These are phyloP conservation scores for Notolabrus celidotus DNA, from an alignment of 2,797 vertebrate species.

Conservation along the genomic window DNA sequence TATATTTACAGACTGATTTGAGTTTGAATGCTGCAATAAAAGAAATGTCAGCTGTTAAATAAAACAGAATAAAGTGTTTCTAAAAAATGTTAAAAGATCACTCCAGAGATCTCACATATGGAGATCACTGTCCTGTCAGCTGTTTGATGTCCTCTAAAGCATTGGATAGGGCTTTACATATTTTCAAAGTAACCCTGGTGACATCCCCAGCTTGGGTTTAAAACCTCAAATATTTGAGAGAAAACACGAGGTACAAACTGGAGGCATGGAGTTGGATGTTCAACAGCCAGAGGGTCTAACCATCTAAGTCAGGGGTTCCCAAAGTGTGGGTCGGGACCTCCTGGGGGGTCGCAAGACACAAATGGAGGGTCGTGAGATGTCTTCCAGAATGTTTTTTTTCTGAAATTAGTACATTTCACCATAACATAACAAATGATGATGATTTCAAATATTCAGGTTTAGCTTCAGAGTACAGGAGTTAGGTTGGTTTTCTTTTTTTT, in stretches of 20 bases:
- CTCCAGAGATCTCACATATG: background rate
- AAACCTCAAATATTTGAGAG: background rate
- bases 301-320: too few species aligned
- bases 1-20: constrained; percentile 6
- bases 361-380: too few species aligned
- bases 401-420: too few species aligned
- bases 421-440: background rate
- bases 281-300: background rate
- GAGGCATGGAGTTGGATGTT: background rate
- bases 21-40: constrained; percentile 22
- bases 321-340: too few species aligned
- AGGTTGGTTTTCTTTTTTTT: too few species aligned
- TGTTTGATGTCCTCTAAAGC: background rate
- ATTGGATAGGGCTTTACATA: background rate
- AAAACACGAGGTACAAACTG: background rate
- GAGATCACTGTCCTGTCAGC: background rate
- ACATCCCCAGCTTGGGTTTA: background rate
- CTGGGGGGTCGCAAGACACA: too few species aligned
- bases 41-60: background rate
- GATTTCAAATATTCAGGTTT: background rate
- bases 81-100: background rate
- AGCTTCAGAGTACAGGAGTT: too few species aligned
- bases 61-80: constrained; percentile 12
- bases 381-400: too few species aligned
- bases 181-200: background rate